Percentiles rank a stretch among this genome's conserved stretches.
Conservation (phyloP, 2,888 invertebrate species). For the Drosophila maculinotata region DNA sequence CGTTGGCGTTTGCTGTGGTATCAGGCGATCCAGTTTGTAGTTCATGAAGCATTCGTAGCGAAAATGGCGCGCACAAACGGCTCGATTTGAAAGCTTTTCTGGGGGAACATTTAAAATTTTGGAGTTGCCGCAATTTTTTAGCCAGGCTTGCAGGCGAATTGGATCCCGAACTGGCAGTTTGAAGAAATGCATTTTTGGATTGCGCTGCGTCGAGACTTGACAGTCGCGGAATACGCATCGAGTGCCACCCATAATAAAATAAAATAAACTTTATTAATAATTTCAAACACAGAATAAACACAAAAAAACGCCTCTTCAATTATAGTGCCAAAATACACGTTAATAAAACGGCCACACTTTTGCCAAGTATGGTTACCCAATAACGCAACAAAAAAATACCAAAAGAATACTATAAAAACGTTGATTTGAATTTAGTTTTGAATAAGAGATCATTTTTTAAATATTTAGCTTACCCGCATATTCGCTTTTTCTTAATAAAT, state of each 20-base stretch:
- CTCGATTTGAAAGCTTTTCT: slow-evolving; percentile 85
- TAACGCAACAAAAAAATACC: slow-evolving; percentile 16
- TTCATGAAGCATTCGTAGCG: slow-evolving; percentile 86
- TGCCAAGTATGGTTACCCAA: slow-evolving; percentile 19
- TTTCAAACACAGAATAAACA: slow-evolving; percentile 13
- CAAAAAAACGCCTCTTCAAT: neutral
- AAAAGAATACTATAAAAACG: neutral
- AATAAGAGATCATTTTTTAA: neutral
- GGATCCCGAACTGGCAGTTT: slow-evolving; percentile 85
- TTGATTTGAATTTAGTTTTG: neutral
- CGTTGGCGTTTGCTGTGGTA: slow-evolving; percentile 86
- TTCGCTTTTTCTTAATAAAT: too few relatives aligned
- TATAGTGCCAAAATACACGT: slow-evolving; percentile 9
- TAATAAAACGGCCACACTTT: slow-evolving; percentile 10
- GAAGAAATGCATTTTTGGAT: slow-evolving; percentile 85
- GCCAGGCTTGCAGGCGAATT: slow-evolving; percentile 67
- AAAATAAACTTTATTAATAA: neutral
- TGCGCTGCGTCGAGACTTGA: slow-evolving; percentile 84
- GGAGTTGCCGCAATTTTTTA: slow-evolving; percentile 60
- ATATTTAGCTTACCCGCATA: neutral
- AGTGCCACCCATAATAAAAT: slow-evolving; percentile 85
- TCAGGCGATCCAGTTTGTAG: slow-evolving; percentile 85
- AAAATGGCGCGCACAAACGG: slow-evolving; percentile 86
- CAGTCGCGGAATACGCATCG: slow-evolving; percentile 86
- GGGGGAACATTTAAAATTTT: slow-evolving; percentile 78